Conservation (phyloP, 1,140 invertebrate species). For the Trachymyrmex septentrionalis region DNA sequence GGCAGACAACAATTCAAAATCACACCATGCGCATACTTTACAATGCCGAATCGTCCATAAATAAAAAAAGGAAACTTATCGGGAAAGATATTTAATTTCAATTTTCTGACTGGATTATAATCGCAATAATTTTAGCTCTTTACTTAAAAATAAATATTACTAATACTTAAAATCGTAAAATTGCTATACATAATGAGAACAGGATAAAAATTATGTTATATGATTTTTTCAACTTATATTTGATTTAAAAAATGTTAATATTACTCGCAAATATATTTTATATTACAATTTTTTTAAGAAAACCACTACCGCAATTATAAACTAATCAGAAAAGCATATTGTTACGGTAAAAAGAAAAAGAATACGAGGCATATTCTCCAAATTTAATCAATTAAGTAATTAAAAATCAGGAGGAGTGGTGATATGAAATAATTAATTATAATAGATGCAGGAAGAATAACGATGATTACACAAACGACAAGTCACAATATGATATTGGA, state of each 20-base stretch:
- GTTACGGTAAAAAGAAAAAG: conserved; percentile 4
- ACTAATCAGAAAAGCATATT: background rate
- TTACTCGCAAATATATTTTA: too few relatives aligned
- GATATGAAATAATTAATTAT: background rate
- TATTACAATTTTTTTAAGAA: too few relatives aligned
- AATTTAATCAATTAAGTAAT: background rate
- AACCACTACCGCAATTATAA: background rate
- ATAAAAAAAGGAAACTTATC: background rate
- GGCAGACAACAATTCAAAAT: conserved; percentile 37
- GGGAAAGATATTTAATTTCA: background rate
- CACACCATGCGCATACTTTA: conserved; percentile 65
- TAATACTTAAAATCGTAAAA: too few relatives aligned
- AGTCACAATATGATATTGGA: conserved; percentile 6
- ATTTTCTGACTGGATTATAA: background rate
- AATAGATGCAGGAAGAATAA: conserved; percentile 37
- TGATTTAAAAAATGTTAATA: too few relatives aligned
- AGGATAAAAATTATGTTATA: too few relatives aligned
- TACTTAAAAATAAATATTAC: too few relatives aligned
- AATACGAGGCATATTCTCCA: background rate
- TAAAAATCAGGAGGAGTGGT: conserved; percentile 8
- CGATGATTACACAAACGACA: background rate
- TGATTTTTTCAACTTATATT: too few relatives aligned
- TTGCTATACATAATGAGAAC: too few relatives aligned
- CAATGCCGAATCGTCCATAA: conserved; percentile 23
- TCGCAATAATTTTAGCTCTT: too few relatives aligned